Percentiles rank a stretch among this genome's conserved stretches.
These are phyloP conservation scores for Drosophila sulfurigaster DNA, from an alignment of 1,140 invertebrate genomes.

Conservation along the genomic window DNA sequence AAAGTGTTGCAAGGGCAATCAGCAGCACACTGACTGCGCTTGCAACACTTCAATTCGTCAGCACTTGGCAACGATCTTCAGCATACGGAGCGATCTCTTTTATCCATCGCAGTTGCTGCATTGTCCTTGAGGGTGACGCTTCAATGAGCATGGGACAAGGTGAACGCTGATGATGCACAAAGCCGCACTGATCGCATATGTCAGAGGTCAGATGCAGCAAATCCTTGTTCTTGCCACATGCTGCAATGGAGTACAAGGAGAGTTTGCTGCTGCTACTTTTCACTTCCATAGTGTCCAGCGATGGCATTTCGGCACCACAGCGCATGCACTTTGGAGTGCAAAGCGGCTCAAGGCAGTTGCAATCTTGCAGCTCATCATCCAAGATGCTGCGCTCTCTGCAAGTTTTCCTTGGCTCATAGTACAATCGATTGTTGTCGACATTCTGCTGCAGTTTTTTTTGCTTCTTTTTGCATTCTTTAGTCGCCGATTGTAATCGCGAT, in stretches of 20 bases:
- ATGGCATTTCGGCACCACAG: background rate
- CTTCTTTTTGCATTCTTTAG: background rate
- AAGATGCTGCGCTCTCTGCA: conserved; percentile 21
- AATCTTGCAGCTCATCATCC: background rate
- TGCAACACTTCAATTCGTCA: conserved; percentile 10
- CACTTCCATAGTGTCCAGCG: too few relatives aligned
- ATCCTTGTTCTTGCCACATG: conserved; percentile 43
- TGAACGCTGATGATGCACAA: conserved; percentile 24
- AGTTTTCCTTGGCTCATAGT: conserved; percentile 48
- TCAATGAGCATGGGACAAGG: background rate
- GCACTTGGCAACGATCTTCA: too few relatives aligned
- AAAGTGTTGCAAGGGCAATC: conserved; percentile 10
- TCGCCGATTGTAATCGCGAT: too few relatives aligned
- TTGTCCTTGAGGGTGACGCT: too few relatives aligned
- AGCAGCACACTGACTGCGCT: background rate
- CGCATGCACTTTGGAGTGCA: background rate
- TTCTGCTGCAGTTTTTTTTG: background rate
- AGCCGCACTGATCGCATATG: conserved; percentile 52
- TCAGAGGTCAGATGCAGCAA: conserved; percentile 14
- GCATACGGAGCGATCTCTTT: background rate
- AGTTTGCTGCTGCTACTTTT: conserved; percentile 4
- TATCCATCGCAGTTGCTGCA: conserved; percentile 20
- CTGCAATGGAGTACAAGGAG: conserved; percentile 33
- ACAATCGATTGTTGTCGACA: conserved; percentile 20
- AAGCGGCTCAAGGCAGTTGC: background rate